A percentile compares a stretch with the other conserved stretches of the same genome.
Conservation (phyloP, 2,113 vertebrate species). For the Grallaria varia region DNA sequence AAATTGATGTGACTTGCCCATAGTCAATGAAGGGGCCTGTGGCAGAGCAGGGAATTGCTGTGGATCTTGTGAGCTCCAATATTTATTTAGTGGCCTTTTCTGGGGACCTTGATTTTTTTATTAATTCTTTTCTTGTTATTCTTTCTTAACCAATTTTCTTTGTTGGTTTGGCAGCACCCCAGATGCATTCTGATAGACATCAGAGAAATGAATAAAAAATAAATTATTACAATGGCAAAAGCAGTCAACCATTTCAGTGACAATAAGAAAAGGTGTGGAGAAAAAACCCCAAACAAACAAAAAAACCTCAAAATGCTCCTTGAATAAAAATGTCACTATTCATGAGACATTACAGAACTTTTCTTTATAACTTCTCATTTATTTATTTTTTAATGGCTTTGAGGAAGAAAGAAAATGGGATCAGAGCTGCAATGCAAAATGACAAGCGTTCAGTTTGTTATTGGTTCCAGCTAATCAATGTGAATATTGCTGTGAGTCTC, state of each 20-base stretch:
- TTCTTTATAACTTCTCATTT: background rate
- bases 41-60: background rate
- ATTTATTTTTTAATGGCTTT: constrained; percentile 28
- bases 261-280: background rate
- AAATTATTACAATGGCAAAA: constrained; percentile 18
- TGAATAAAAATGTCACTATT: background rate
- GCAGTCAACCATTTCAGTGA: background rate
- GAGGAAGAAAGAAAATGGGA: background rate
- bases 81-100: background rate
- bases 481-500: constrained; percentile 23
- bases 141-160: background rate
- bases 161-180: background rate
- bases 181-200: background rate
- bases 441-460: constrained; percentile 17
- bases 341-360: background rate
- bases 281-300: background rate
- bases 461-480: constrained; percentile 48
- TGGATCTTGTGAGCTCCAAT: background rate
- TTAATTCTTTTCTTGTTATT: background rate
- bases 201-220: background rate
- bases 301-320: background rate
- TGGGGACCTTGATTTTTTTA: background rate
- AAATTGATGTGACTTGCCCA: background rate
- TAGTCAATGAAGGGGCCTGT: background rate
- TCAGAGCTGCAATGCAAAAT: background rate